phyloP scores from a whole-genome alignment of 2,113 vertebrate species.

The Sapayoa aenigma region DNA sequence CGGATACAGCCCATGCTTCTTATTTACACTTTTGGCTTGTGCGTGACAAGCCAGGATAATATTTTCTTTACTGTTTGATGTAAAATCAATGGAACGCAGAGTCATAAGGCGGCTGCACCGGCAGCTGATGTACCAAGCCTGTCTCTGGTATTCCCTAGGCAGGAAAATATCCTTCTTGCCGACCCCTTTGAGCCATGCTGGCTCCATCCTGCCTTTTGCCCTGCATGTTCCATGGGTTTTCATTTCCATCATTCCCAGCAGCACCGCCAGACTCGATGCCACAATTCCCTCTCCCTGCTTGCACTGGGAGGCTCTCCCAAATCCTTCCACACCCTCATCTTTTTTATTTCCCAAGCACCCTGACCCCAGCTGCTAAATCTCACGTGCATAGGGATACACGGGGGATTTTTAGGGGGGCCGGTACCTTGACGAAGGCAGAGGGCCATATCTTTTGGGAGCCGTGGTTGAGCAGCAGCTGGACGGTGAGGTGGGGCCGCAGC shows the following conservation, averaged over 20 bases:
- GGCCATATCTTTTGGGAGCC: conserved; percentile 77
- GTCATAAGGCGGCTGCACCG: neutral
- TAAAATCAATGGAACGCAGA: neutral
- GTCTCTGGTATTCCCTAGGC: neutral
- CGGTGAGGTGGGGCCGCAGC: neutral
- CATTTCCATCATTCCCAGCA: neutral
- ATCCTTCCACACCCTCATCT: rapidly evolving
- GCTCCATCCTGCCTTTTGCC: neutral
- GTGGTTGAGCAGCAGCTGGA: conserved; percentile 76
- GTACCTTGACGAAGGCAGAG: conserved; percentile 73
- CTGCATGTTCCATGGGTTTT: neutral
- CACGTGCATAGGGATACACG: rapidly evolving
- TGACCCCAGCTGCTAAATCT: rapidly evolving
- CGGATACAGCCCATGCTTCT: neutral
- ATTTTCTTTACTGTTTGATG: neutral
- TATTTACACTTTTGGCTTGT: neutral
- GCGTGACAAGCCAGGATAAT: neutral
- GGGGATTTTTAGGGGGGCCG: rapidly evolving
- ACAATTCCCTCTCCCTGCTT: neutral
- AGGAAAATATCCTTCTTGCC: neutral
- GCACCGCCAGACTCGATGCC: rapidly evolving
- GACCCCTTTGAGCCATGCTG: rapidly evolving
- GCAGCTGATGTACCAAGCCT: neutral
- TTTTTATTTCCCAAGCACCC: neutral
- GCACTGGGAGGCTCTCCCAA: rapidly evolving